These are phyloP conservation scores for Aleiodes alternator DNA, from an alignment of 2,888 invertebrate genomes.

Conservation along the genomic window DNA sequence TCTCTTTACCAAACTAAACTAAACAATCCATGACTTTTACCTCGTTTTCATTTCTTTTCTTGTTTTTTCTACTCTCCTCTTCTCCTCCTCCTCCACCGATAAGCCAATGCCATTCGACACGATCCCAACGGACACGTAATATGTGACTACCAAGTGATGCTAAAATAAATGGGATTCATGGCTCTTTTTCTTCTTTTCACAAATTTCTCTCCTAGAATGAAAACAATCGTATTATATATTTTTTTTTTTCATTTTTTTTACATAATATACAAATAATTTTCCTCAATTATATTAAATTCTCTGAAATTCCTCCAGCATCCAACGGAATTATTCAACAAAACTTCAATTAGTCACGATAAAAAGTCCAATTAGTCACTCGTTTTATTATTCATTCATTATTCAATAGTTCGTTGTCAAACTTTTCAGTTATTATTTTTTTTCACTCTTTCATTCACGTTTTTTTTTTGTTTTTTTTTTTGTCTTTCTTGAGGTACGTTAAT, in stretches of 20 bases:
- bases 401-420: neutral
- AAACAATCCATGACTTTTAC: constrained; percentile 45
- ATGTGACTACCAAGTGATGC: constrained; percentile 49
- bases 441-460: neutral
- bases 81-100: constrained; percentile 55
- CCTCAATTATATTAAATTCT: neutral
- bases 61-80: constrained; percentile 6
- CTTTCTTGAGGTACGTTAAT: constrained; percentile 6
- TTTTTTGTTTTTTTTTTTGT: neutral
- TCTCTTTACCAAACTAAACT: constrained; percentile 8
- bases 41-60: constrained; percentile 54
- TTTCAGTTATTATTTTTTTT: neutral
- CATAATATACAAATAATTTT: constrained; percentile 46
- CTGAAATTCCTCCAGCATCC: neutral
- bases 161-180: constrained; percentile 48
- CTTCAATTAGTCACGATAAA: no score
- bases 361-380: no score
- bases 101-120: constrained; percentile 65
- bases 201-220: constrained; percentile 27
- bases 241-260: constrained; percentile 18
- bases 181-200: constrained; percentile 41
- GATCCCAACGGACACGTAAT: constrained; percentile 58
- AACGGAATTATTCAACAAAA: neutral
- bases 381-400: neutral
- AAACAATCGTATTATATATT: constrained; percentile 47